These are phyloP conservation scores for Cyaniris semiargus DNA, from an alignment of 2,888 invertebrate species.

Conservation along the genomic window DNA sequence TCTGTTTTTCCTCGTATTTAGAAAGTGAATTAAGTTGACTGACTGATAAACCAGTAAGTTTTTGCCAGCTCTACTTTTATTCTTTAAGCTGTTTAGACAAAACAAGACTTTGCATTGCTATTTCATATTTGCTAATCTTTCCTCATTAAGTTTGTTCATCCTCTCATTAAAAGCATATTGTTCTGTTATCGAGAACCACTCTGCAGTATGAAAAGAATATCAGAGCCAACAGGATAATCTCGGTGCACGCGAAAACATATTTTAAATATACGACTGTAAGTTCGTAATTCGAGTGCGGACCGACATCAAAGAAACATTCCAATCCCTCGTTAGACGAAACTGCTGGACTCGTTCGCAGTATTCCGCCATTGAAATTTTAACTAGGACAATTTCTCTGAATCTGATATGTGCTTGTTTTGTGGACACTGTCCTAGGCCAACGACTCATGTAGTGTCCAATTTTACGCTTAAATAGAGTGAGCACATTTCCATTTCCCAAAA, in stretches of 20 bases:
- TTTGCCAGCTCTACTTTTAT: background rate
- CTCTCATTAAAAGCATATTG: background rate
- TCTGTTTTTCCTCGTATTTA: constrained; percentile 11
- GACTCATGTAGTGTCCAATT: constrained; percentile 47
- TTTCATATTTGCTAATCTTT: background rate
- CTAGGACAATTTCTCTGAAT: constrained; percentile 69
- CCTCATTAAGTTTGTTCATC: background rate
- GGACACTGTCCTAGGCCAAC: constrained; percentile 59
- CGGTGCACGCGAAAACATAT: background rate
- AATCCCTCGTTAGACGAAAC: constrained; percentile 74
- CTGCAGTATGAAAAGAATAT: background rate
- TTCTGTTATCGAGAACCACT: constrained; percentile 1
- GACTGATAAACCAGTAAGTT: background rate
- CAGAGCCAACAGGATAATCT: constrained; percentile 21
- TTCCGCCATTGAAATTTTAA: constrained; percentile 76
- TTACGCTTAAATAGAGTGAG: background rate
- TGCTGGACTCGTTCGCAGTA: constrained; percentile 65
- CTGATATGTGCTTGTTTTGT: constrained; percentile 53
- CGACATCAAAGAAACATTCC: constrained; percentile 70
- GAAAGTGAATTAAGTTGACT: constrained; percentile 13
- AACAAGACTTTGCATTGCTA: background rate
- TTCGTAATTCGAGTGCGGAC: constrained; percentile 44
- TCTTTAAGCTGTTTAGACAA: background rate
- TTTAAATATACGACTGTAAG: constrained; percentile 36
- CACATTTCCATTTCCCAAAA: background rate